These are phyloP conservation scores for Papilio machaon DNA, from an alignment of 1,140 invertebrate species.

Conservation along the genomic window DNA sequence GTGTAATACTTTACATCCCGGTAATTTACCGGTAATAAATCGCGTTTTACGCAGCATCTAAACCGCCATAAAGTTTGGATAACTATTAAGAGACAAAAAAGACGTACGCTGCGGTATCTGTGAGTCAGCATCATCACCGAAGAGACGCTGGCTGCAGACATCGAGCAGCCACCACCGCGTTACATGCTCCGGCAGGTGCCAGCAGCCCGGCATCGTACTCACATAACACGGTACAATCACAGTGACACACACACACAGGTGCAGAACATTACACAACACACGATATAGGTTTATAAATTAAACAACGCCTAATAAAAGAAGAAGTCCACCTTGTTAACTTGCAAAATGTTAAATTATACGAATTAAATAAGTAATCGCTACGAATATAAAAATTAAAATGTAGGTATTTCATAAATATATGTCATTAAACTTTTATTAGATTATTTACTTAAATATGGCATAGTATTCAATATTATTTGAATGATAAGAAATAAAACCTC, in stretches of 20 bases:
- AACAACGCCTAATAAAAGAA: neutral
- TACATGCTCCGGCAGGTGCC: slow-evolving; percentile 78
- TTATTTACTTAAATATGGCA: neutral
- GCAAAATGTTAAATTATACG: neutral
- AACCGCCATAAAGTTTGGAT: neutral
- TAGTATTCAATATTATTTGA: neutral
- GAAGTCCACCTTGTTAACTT: neutral
- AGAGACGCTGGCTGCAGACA: slow-evolving; percentile 73
- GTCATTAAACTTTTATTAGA: no score
- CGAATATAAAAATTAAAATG: neutral
- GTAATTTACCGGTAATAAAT: no score
- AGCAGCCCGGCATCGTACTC: slow-evolving; percentile 72
- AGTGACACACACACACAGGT: neutral
- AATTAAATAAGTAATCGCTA: neutral
- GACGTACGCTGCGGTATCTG: slow-evolving; percentile 77
- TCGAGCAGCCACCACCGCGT: slow-evolving; percentile 81
- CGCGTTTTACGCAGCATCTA: neutral
- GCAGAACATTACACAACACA: neutral
- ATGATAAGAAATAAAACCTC: neutral
- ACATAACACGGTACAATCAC: slow-evolving; percentile 46
- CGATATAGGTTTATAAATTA: neutral
- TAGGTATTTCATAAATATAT: no score
- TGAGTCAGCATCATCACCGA: slow-evolving; percentile 72
- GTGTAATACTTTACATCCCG: neutral
- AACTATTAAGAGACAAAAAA: neutral